These are phyloP conservation scores for Scomberomorus guttatus DNA, from an alignment of 2,797 vertebrate genomes.

Conservation along the genomic window DNA sequence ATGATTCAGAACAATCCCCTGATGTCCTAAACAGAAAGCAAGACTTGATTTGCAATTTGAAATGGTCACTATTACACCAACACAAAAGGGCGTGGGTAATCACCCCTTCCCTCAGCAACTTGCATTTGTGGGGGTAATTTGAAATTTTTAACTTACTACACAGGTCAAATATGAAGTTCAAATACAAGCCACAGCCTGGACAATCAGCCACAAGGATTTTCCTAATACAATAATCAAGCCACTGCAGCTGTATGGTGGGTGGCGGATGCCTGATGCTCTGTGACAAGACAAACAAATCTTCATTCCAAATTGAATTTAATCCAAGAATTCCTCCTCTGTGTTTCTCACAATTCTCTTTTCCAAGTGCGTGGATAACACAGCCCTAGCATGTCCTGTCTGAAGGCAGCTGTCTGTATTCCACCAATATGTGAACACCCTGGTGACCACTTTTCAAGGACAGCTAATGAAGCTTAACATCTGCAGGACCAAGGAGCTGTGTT, in stretches of 20 bases:
- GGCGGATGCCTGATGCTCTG: neutral
- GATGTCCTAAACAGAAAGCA: neutral
- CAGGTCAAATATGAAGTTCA: neutral
- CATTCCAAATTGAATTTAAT: too few species aligned
- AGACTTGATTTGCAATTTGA: neutral
- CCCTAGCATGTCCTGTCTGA: neutral
- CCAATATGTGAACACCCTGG: neutral
- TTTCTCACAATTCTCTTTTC: neutral
- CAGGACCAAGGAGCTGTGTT: too few species aligned
- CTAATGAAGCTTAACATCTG: neutral
- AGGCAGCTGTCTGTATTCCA: neutral
- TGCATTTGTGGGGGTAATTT: neutral
- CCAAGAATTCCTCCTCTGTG: accelerated
- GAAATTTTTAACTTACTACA: neutral
- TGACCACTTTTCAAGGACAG: neutral
- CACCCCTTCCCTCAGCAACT: accelerated
- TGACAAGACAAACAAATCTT: too few species aligned
- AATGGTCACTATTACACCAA: neutral
- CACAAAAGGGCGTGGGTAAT: neutral
- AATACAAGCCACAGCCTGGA: neutral
- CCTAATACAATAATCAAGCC: accelerated
- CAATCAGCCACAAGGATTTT: neutral
- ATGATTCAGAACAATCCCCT: too few species aligned
- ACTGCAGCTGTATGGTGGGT: neutral
- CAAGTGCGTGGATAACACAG: accelerated